Conservation (phyloP, 2,113 vertebrate species). For the Bagarius yarrelli region DNA sequence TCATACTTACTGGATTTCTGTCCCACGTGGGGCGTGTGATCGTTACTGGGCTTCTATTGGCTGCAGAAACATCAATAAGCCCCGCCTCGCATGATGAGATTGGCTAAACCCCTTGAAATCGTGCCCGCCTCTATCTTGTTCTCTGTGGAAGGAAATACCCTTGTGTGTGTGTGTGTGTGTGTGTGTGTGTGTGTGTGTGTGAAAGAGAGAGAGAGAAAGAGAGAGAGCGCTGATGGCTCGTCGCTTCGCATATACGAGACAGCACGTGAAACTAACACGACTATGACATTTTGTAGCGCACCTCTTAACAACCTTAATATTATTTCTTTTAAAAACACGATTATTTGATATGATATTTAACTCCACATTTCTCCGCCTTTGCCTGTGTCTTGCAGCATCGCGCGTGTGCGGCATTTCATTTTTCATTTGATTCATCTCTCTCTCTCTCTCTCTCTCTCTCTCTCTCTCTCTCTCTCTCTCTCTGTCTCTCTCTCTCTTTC, state of each 20-base stretch:
- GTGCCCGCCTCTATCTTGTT: conserved; percentile 59
- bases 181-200: conserved; percentile 31
- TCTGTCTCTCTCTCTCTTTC: conserved; percentile 1
- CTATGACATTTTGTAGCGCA: conserved; percentile 63
- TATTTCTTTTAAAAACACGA: conserved; percentile 64
- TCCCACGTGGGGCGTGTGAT: conserved; percentile 69
- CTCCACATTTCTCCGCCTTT: conserved; percentile 44
- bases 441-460: conserved; percentile 14
- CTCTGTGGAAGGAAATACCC: conserved; percentile 69
- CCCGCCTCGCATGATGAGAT: conserved; percentile 58
- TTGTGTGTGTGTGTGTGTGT: conserved; percentile 51
- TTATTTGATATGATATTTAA: conserved; percentile 65
- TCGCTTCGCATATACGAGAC: conserved; percentile 62
- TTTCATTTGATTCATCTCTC: conserved; percentile 48
- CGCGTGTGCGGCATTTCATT: conserved; percentile 42
- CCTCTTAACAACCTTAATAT: conserved; percentile 63
- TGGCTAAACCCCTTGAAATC: conserved; percentile 52
- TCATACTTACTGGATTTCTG: conserved; percentile 55
- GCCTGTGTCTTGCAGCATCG: conserved; percentile 49
- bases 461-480: conserved; percentile 21
- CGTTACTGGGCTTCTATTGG: conserved; percentile 55
- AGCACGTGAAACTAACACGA: conserved; percentile 63
- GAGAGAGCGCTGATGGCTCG: conserved; percentile 56
- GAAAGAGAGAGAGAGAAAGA: conserved; percentile 57
- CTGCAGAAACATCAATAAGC: not conserved